Conservation (phyloP, 2,797 vertebrate genomes). For the Limosa lapponica region DNA sequence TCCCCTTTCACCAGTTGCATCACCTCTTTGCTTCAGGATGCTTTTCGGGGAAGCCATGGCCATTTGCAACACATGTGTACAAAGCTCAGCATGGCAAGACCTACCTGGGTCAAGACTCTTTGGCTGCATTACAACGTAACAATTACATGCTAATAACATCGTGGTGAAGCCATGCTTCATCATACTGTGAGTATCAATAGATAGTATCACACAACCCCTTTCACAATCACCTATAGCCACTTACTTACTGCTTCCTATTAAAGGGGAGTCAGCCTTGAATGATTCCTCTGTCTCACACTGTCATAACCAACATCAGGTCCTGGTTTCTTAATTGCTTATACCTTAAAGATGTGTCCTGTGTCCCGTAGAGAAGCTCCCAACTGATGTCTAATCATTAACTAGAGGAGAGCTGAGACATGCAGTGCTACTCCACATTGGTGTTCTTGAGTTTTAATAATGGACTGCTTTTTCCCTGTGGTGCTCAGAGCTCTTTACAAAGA, state of each 20-base stretch:
- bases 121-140: background rate
- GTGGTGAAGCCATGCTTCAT: background rate
- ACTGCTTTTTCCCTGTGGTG: background rate
- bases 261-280: background rate
- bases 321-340: background rate
- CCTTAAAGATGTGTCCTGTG: background rate
- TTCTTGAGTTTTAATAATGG: background rate
- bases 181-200: background rate
- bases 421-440: background rate
- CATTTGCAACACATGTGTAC: background rate
- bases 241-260: background rate
- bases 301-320: accelerated
- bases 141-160: background rate
- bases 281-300: background rate
- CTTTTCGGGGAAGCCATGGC: background rate
- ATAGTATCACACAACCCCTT: background rate
- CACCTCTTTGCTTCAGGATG: accelerated
- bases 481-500: background rate
- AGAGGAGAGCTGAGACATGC: background rate
- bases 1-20: background rate
- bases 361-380: background rate
- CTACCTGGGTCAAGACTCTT: background rate
- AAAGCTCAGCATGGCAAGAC: background rate
- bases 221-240: background rate
- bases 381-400: background rate